Evolutionary conservation across 2,888 invertebrate species (phyloP).

Genomic region (Oeneis ivallda): DNA sequence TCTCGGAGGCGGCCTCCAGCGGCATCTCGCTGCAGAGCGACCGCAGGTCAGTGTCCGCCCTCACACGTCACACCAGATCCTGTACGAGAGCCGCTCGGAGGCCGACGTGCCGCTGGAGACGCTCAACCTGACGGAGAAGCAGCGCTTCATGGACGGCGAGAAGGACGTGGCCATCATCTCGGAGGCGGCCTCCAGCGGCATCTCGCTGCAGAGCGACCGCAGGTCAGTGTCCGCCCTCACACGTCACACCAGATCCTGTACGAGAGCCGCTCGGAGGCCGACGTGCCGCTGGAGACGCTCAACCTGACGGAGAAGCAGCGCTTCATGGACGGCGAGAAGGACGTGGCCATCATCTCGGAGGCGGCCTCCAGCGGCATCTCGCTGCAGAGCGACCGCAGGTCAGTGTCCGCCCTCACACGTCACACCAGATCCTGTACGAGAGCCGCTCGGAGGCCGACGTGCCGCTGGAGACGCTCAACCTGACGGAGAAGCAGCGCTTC

Average conservation of each 20-base stretch:
- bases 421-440: constrained; percentile 95
- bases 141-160: constrained; percentile 98
- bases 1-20: constrained; percentile 99
- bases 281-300: constrained; percentile 97
- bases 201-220: constrained; percentile 97
- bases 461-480: constrained; percentile 97
- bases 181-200: constrained; percentile 99
- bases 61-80: no score
- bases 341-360: constrained; percentile 99
- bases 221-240: constrained; percentile 55
- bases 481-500: constrained; percentile 94
- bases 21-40: constrained; percentile 99
- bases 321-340: constrained; percentile 99
- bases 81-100: constrained; percentile 97
- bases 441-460: constrained; percentile 97
- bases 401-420: no score
- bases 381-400: constrained; percentile 94
- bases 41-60: constrained; percentile 71
- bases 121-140: constrained; percentile 95
- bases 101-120: constrained; percentile 98
- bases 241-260: constrained; percentile 94
- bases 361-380: constrained; percentile 99
- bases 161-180: constrained; percentile 99
- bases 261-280: constrained; percentile 96
- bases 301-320: constrained; percentile 95